A percentile compares a stretch with the other conserved stretches of the same genome.
Conservation (phyloP, 2,113 vertebrate genomes). For the Gopherus evgoodei region DNA sequence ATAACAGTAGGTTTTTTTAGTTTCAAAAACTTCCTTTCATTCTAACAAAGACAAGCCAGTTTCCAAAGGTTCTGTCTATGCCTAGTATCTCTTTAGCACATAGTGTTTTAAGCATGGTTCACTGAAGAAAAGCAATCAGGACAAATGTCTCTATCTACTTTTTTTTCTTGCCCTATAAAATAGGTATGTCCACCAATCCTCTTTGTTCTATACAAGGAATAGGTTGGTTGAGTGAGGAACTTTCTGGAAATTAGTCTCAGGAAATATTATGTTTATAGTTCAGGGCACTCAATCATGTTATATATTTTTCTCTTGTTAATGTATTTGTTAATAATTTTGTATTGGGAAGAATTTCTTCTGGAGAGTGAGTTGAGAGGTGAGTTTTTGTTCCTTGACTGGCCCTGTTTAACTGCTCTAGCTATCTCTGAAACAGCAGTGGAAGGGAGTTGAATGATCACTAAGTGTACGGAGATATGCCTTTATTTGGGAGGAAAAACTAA, state of each 20-base stretch:
- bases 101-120: neutral
- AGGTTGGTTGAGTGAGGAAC: neutral
- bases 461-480: neutral
- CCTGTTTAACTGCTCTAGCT: neutral
- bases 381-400: neutral
- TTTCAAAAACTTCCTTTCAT: neutral
- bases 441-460: neutral
- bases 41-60: neutral
- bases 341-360: neutral
- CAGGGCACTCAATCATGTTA: neutral
- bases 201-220: neutral
- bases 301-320: neutral
- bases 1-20: neutral
- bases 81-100: neutral
- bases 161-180: neutral
- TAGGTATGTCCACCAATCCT: neutral
- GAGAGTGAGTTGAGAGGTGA: neutral
- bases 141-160: neutral
- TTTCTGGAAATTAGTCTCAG: neutral
- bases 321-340: neutral
- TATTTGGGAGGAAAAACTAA: neutral
- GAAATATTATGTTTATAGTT: neutral
- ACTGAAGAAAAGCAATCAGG: neutral
- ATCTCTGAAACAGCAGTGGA: neutral
- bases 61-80: neutral